These are phyloP conservation scores for Epinotia brunnichana DNA, from an alignment of 2,888 invertebrate genomes.

Conservation along the genomic window DNA sequence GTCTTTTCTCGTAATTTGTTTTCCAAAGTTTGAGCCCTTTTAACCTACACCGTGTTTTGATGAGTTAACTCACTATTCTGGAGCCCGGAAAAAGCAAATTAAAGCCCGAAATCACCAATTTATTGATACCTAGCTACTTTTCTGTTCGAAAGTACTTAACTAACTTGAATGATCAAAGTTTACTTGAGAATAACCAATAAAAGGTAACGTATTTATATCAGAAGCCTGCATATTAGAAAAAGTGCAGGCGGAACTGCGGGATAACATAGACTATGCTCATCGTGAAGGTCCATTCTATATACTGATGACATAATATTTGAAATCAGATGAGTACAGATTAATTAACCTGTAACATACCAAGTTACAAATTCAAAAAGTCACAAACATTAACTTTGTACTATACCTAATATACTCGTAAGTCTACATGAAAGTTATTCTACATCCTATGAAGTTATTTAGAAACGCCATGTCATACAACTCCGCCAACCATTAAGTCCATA, in stretches of 20 bases:
- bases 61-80: conserved; percentile 21
- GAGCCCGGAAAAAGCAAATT: conserved; percentile 9
- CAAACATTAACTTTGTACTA: too few relatives aligned
- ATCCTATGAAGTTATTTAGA: not conserved
- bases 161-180: conserved; percentile 4
- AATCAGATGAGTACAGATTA: too few relatives aligned
- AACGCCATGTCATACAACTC: conserved; percentile 14
- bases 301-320: too few relatives aligned
- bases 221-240: not conserved
- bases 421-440: not conserved
- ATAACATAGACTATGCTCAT: too few relatives aligned
- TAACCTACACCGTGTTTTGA: conserved; percentile 31
- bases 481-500: conserved; percentile 53
- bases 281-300: too few relatives aligned
- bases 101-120: not conserved
- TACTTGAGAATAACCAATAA: not conserved
- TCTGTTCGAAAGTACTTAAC: not conserved
- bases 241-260: too few relatives aligned
- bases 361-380: too few relatives aligned
- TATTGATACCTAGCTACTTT: not conserved
- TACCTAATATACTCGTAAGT: too few relatives aligned
- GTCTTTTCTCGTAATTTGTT: conserved; percentile 39
- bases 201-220: conserved; percentile 11
- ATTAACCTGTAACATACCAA: too few relatives aligned
- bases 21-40: conserved; percentile 34